Conservation (phyloP, 2,113 vertebrate species). For the Catagonus wagneri region DNA sequence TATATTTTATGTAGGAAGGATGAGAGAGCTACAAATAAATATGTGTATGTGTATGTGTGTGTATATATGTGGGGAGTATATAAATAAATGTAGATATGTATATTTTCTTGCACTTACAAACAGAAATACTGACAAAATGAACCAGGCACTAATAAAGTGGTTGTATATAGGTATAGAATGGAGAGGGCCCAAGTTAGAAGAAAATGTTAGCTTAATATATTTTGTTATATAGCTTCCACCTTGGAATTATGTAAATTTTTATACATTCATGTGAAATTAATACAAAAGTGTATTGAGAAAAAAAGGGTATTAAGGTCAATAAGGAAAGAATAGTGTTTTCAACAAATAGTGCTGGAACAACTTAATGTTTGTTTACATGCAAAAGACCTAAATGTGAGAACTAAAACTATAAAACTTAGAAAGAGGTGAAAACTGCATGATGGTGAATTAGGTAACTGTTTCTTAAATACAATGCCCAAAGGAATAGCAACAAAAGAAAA, state of each 20-base stretch:
- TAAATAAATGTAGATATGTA: not conserved
- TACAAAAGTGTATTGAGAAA: not conserved
- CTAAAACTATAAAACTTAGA: not conserved
- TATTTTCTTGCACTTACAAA: not conserved
- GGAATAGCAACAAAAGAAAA: not conserved
- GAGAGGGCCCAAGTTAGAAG: not conserved
- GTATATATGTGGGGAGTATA: not conserved
- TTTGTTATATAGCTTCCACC: not conserved
- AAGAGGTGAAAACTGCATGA: not conserved
- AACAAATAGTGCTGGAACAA: not conserved
- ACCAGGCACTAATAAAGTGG: not conserved
- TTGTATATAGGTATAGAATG: not conserved
- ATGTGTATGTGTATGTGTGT: not conserved
- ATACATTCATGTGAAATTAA: constrained; percentile 1
- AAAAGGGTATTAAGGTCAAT: not conserved
- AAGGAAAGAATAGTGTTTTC: not conserved
- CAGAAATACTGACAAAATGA: constrained; percentile 18
- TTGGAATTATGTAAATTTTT: not conserved
- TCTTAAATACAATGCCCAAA: not conserved
- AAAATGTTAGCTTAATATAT: not conserved
- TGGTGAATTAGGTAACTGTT: not conserved
- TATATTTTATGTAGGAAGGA: not conserved
- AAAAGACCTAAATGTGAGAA: constrained; percentile 15
- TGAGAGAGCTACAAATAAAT: not conserved
- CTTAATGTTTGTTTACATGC: not conserved